Evolutionary conservation across 2,888 invertebrate genomes (phyloP).

Genomic region (Patella depressa): DNA sequence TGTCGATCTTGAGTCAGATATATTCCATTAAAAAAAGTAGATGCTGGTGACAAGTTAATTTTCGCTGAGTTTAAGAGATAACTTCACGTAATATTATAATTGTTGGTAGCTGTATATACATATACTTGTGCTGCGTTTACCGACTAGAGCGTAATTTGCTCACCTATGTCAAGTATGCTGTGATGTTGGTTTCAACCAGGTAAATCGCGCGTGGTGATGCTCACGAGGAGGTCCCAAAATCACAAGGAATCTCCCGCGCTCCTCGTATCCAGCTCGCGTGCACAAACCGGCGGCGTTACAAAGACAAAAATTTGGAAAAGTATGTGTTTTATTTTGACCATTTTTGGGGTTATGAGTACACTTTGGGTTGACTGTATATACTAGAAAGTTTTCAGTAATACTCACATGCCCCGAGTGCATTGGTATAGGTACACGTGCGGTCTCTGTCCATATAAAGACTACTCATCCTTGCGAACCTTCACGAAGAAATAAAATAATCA

Average conservation of each 20-base stretch:
- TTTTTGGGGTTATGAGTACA: not conserved
- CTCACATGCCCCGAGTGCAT: no score
- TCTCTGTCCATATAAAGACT: no score
- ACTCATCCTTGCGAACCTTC: no score
- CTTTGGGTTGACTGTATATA: no score
- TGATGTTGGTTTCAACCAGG: not conserved
- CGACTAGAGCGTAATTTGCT: constrained; percentile 5
- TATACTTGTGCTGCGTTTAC: not conserved
- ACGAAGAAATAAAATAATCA: no score
- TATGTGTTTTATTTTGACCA: constrained; percentile 2
- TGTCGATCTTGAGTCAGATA: no score
- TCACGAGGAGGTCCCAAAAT: constrained; percentile 2
- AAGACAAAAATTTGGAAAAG: not conserved
- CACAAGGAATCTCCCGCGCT: constrained; percentile 10
- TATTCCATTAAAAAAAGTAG: no score
- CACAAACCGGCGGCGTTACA: not conserved
- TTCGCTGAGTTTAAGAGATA: not conserved
- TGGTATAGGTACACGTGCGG: no score
- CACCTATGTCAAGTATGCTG: not conserved
- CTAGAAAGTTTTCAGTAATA: no score
- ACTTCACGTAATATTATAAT: not conserved
- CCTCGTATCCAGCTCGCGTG: not conserved
- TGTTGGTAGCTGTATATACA: not conserved
- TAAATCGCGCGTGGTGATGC: not conserved
- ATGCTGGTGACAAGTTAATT: no score